Percentiles rank a stretch among this genome's conserved stretches.
Evolutionary conservation across 2,797 vertebrate genomes (phyloP).

Genomic region (Phataginus tetradactyla): DNA sequence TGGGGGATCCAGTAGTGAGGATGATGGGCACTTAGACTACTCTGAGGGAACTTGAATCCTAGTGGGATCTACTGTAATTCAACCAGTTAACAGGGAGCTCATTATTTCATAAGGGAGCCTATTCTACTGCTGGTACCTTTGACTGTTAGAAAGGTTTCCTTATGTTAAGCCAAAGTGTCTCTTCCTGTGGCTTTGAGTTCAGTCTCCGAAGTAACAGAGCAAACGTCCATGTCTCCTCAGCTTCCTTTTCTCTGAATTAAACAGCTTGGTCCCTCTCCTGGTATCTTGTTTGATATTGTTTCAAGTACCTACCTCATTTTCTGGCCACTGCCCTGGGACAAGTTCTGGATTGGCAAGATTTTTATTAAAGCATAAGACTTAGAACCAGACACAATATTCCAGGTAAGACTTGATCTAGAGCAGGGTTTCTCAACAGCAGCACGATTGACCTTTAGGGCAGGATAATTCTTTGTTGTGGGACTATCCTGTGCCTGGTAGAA

Average conservation of each 20-base stretch:
- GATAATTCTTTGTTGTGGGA: neutral
- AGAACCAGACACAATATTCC: neutral
- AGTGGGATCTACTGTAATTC: neutral
- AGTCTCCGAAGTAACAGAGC: neutral
- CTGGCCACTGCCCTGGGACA: neutral
- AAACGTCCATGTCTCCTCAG: neutral
- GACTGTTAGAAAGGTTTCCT: neutral
- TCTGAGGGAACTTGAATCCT: neutral
- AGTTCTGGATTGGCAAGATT: neutral
- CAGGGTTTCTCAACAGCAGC: neutral
- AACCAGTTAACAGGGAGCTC: neutral
- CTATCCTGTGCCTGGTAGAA: accelerated
- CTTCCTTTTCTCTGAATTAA: neutral
- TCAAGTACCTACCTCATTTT: neutral
- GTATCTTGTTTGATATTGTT: neutral
- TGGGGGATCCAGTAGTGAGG: neutral
- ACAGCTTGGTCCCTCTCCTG: neutral
- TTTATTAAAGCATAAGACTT: neutral
- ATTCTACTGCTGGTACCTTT: neutral
- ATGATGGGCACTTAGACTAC: neutral
- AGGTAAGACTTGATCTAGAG: neutral
- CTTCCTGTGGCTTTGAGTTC: neutral
- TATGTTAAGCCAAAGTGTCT: neutral
- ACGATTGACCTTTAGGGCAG: neutral
- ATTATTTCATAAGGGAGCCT: neutral